Evolutionary conservation across 2,113 vertebrate species (phyloP).

Genomic region (Gopherus flavomarginatus): DNA sequence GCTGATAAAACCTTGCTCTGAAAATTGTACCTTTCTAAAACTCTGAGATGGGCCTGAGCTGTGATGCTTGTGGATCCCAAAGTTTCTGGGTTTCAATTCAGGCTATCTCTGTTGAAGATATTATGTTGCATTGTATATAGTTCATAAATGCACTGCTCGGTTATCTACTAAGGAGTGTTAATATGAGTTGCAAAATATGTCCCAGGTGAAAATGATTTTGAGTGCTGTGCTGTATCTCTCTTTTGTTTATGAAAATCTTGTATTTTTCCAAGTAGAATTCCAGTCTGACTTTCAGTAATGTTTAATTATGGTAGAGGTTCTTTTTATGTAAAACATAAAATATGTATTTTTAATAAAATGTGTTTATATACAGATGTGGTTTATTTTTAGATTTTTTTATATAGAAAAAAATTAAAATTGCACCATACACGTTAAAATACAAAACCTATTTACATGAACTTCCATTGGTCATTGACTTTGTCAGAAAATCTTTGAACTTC

Average conservation of each 20-base stretch:
- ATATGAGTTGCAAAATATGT: constrained; percentile 11
- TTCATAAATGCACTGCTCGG: accelerated
- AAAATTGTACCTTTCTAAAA: constrained; percentile 18
- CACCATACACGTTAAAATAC: not conserved
- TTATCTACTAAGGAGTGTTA: not conserved
- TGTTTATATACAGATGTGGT: not conserved
- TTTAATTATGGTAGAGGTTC: constrained; percentile 29
- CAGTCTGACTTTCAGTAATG: constrained; percentile 17
- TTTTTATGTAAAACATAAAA: constrained; percentile 68
- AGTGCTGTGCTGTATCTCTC: not conserved
- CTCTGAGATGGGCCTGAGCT: not conserved
- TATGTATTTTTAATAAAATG: constrained; percentile 75
- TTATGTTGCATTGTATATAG: not conserved
- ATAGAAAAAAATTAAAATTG: not conserved
- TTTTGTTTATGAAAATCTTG: constrained; percentile 3
- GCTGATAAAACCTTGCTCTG: not conserved
- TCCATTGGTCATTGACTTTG: not conserved
- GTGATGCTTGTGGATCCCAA: not conserved
- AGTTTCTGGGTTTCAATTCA: not conserved
- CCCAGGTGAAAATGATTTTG: not conserved
- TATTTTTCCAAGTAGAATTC: constrained; percentile 21
- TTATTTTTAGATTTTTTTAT: constrained; percentile 24
- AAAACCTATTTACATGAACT: not conserved
- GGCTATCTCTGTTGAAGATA: not conserved
- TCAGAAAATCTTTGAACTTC: not conserved